These are phyloP conservation scores for Phoebastria nigripes DNA, from an alignment of 2,797 vertebrate genomes.

Conservation along the genomic window DNA sequence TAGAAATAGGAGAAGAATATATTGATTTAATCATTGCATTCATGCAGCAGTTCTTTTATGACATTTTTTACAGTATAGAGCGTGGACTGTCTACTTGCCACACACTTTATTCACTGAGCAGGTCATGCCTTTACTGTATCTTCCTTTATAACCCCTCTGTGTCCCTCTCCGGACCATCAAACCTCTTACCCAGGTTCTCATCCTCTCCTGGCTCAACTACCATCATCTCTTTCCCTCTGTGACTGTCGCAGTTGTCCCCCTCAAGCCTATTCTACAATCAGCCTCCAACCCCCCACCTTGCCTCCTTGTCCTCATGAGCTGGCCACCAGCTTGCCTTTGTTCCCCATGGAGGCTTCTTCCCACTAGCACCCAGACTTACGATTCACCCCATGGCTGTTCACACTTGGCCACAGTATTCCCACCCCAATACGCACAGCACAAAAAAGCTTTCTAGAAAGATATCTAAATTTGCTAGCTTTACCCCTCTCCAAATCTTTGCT, in stretches of 20 bases:
- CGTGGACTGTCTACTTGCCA: not conserved
- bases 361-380: not conserved
- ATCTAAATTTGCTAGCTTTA: not conserved
- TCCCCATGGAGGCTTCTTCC: not conserved
- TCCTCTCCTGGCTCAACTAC: not conserved
- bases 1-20: constrained; percentile 31
- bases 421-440: not conserved
- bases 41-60: not conserved
- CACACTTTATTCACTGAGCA: not conserved
- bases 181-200: not conserved
- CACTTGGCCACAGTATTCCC: not conserved
- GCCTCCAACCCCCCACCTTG: not conserved
- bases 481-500: not conserved
- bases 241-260: not conserved
- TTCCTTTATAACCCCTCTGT: not conserved
- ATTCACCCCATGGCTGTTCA: not conserved
- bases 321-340: not conserved
- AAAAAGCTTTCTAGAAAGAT: not conserved
- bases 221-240: not conserved
- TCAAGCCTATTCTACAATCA: not conserved
- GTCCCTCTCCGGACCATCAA: not conserved
- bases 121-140: not conserved
- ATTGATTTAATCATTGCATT: constrained; percentile 40
- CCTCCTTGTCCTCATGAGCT: not conserved
- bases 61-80: not conserved